Evolutionary conservation across 2,113 vertebrate genomes (phyloP).

Genomic region (Pavo muticus): DNA sequence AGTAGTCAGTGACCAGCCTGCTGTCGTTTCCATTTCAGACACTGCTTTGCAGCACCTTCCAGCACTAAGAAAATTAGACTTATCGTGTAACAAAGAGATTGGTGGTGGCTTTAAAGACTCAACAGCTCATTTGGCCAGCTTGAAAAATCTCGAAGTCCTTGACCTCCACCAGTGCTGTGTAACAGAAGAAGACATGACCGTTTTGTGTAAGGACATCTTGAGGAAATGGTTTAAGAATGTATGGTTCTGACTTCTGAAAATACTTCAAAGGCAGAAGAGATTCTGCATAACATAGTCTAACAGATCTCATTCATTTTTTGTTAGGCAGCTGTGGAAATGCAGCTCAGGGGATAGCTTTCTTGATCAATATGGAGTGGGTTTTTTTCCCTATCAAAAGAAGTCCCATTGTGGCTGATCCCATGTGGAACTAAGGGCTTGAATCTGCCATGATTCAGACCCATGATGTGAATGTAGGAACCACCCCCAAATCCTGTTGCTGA

Average conservation of each 20-base stretch:
- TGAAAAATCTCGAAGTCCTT: constrained; percentile 81
- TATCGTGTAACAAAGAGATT: constrained; percentile 86
- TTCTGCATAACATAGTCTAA: background rate
- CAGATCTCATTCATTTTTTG: background rate
- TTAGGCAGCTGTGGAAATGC: background rate
- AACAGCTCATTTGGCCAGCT: constrained; percentile 70
- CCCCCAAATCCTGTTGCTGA: background rate
- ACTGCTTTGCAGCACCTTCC: constrained; percentile 76
- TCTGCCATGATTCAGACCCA: background rate
- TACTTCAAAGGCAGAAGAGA: background rate
- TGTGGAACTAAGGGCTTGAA: background rate
- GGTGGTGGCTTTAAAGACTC: constrained; percentile 79
- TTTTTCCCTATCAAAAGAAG: background rate
- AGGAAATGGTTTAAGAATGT: constrained; percentile 1
- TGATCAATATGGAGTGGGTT: background rate
- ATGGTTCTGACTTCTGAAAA: constrained; percentile 1
- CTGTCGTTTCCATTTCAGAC: constrained; percentile 72
- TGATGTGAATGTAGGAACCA: background rate
- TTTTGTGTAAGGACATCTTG: constrained; percentile 78
- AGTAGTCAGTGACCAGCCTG: background rate
- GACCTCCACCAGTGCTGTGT: constrained; percentile 87
- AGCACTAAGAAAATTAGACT: constrained; percentile 81
- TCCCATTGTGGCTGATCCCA: background rate
- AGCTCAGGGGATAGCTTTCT: background rate
- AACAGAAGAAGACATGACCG: constrained; percentile 75